Evolutionary conservation across 2,113 vertebrate genomes (phyloP).

Genomic region (Arizona elegans): DNA sequence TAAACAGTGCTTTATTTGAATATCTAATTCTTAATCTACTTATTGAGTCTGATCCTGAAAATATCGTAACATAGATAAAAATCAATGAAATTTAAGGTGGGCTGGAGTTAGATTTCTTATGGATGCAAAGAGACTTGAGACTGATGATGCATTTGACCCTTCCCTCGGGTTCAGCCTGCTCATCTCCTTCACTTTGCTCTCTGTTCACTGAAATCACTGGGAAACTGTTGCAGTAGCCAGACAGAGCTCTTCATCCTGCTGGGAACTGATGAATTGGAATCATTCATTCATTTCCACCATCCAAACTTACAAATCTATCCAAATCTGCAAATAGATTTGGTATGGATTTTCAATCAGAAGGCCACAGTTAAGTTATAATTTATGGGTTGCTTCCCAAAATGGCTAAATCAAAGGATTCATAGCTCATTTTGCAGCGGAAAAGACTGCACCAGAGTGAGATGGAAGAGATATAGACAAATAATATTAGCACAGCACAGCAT

Average conservation of each 20-base stretch:
- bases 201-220: neutral
- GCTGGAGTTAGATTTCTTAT: neutral
- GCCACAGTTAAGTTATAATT: neutral
- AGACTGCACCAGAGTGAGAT: neutral
- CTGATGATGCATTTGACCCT: neutral
- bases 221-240: neutral
- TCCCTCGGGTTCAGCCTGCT: neutral
- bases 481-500: slow-evolving; percentile 16
- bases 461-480: neutral
- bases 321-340: neutral
- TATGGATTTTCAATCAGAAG: neutral
- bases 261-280: neutral
- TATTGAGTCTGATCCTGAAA: too few species aligned
- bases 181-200: neutral
- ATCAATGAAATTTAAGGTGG: neutral
- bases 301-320: neutral
- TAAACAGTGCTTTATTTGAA: too few species aligned
- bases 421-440: slow-evolving; percentile 29
- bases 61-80: too few species aligned
- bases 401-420: slow-evolving; percentile 33
- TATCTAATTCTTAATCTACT: too few species aligned
- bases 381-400: neutral
- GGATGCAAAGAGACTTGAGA: neutral
- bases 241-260: neutral
- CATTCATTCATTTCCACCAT: neutral